These are phyloP conservation scores for Anolis sagrei DNA, from an alignment of 2,113 vertebrate species.

Conservation along the genomic window DNA sequence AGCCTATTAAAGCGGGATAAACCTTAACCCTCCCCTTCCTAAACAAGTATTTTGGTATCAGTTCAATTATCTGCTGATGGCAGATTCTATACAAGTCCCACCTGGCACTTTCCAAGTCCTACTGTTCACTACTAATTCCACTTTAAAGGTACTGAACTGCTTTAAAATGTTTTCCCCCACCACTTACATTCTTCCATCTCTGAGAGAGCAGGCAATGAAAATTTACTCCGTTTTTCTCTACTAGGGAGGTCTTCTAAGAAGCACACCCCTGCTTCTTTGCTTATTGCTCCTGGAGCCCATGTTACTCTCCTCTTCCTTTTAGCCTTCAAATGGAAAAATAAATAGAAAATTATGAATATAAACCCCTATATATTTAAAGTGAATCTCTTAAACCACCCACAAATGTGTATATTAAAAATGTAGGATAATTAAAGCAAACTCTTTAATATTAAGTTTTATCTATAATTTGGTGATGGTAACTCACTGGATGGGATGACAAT, in stretches of 20 bases:
- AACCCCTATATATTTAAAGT: not conserved
- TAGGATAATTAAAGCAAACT: not conserved
- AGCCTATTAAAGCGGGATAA: not conserved
- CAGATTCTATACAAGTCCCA: not conserved
- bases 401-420: not conserved
- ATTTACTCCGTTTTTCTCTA: slow-evolving; percentile 64
- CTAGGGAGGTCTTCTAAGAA: slow-evolving; percentile 59
- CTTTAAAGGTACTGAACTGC: not conserved
- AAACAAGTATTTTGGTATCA: not conserved
- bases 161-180: not conserved
- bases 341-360: not conserved
- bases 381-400: not conserved
- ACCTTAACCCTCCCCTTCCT: not conserved
- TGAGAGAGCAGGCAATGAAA: slow-evolving; percentile 40
- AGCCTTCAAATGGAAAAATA: slow-evolving; percentile 72
- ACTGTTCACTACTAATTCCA: not conserved
- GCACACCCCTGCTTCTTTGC: slow-evolving; percentile 51
- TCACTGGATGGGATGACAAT: not conserved
- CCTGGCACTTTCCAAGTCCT: not conserved
- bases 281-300: slow-evolving; percentile 89
- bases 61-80: not conserved
- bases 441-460: not conserved
- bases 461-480: not conserved
- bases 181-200: slow-evolving; percentile 81
- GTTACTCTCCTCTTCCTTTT: slow-evolving; percentile 90